Evolutionary conservation across 2,797 vertebrate species (phyloP).

Genomic region (Cephalopachus bancanus): DNA sequence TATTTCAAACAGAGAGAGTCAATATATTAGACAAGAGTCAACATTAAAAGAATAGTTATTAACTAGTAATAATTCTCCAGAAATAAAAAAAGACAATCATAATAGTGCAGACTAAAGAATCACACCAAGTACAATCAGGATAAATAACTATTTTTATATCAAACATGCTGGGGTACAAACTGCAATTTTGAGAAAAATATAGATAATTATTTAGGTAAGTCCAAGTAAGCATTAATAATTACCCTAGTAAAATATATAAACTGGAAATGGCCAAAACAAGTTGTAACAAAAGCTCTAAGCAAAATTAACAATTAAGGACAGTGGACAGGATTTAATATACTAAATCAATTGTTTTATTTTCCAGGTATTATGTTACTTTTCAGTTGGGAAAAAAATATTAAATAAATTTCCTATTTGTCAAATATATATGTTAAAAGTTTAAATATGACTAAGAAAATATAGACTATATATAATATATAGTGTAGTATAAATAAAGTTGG

Average conservation of each 20-base stretch:
- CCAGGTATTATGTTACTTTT: background rate
- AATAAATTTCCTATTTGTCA: background rate
- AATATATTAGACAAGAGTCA: background rate
- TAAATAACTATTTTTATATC: no score
- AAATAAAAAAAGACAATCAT: background rate
- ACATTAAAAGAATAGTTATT: background rate
- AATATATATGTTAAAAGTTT: background rate
- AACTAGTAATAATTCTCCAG: background rate
- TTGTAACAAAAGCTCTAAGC: background rate
- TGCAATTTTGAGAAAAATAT: background rate
- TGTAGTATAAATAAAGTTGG: background rate
- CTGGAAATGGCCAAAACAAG: background rate
- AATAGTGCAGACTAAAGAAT: background rate
- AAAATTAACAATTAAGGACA: background rate
- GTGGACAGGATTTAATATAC: background rate
- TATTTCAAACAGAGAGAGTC: background rate
- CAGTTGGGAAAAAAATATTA: background rate
- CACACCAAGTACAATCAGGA: background rate
- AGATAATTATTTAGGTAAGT: background rate
- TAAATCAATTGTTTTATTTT: background rate
- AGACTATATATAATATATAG: background rate
- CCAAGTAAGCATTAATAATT: background rate
- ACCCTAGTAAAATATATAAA: background rate
- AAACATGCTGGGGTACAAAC: background rate
- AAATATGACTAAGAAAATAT: background rate